phyloP scores from a whole-genome alignment of 2,113 vertebrate genomes.

The Nettapus auritus region DNA sequence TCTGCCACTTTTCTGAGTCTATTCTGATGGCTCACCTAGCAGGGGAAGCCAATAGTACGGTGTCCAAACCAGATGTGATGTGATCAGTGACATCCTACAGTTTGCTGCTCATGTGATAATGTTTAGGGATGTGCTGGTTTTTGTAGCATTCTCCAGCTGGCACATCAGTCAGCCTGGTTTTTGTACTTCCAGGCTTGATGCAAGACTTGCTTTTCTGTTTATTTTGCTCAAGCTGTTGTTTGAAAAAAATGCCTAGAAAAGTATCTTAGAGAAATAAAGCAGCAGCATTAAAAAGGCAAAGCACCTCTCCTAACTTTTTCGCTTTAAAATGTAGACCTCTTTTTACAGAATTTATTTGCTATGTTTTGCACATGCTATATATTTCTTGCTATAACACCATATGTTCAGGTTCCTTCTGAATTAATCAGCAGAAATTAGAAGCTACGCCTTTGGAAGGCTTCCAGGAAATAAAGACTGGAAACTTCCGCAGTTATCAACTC shows the following conservation, averaged over 20 bases:
- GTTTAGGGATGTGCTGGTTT: not conserved
- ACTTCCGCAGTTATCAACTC: not conserved
- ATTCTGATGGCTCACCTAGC: not conserved
- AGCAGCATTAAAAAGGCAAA: slow-evolving; percentile 4
- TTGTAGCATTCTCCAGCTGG: not conserved
- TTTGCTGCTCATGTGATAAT: not conserved
- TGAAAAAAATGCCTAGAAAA: not conserved
- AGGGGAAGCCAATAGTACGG: fast-evolving
- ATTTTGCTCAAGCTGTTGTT: not conserved
- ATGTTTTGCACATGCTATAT: slow-evolving; percentile 8
- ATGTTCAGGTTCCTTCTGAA: slow-evolving; percentile 42
- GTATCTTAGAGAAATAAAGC: not conserved
- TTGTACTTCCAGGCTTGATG: not conserved
- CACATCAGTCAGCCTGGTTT: fast-evolving
- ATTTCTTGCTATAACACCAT: slow-evolving; percentile 38
- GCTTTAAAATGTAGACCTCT: not conserved
- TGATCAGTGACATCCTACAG: fast-evolving
- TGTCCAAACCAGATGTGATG: not conserved
- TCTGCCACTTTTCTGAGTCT: fast-evolving
- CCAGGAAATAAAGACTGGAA: slow-evolving; percentile 15
- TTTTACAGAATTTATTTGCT: slow-evolving; percentile 32
- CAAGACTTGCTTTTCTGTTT: not conserved
- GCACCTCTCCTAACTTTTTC: not conserved
- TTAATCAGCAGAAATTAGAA: slow-evolving; percentile 53
- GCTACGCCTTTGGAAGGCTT: slow-evolving; percentile 17